Base-by-base conservation (phyloP, 2,797 vertebrate species). In the Gymnopithys bicolor region DNA sequence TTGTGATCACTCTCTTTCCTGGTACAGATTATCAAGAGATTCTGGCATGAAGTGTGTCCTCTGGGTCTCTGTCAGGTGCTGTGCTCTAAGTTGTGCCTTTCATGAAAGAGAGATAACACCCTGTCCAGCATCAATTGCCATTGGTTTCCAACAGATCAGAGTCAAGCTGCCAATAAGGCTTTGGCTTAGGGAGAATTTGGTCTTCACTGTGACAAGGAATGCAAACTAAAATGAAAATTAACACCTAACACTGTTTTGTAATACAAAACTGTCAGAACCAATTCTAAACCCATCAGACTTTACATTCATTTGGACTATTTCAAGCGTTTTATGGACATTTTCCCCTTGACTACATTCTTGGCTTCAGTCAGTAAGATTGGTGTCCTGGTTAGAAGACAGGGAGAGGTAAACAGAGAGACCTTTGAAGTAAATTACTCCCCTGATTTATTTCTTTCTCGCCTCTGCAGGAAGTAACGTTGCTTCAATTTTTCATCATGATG, bases 371-470 rank as follows among this genome's bases (percentile, higher is more conserved):
- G 70, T 46, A 91, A 88, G 93, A 87, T 76, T 92, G 85, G 83
- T 96, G 80, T 94, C 89, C 94, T 69, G 77, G 88, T 86, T 89
- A 89, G 87, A n/a, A 95, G 83, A 86, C 78, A 85, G 43, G 76
- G 69, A 78, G 87, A 84, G 76, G 94, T 80, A 97, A 96, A 96
- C 89, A 92, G 3, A 83, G 58, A 96, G 94, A 91, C 76, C 89
- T 96, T 92, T 97, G 94, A 96, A 94, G 93, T 93, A 96, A 96
- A 96, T 95, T 95, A 89, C 89, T 94, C 73, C 60, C 69, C 92
- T 91, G 92, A 97, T 96, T 96, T 97, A 96, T 96, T 97, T 96
- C 90, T 94, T 91, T 93, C 90, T 95, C 8, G 7, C 81, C 88
- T 89, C 89, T 91, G 89, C 92, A 97, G 94, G 90, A 96, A 76